Base-by-base conservation (phyloP, 2,113 vertebrate species). In the Montifringilla adamsi region DNA sequence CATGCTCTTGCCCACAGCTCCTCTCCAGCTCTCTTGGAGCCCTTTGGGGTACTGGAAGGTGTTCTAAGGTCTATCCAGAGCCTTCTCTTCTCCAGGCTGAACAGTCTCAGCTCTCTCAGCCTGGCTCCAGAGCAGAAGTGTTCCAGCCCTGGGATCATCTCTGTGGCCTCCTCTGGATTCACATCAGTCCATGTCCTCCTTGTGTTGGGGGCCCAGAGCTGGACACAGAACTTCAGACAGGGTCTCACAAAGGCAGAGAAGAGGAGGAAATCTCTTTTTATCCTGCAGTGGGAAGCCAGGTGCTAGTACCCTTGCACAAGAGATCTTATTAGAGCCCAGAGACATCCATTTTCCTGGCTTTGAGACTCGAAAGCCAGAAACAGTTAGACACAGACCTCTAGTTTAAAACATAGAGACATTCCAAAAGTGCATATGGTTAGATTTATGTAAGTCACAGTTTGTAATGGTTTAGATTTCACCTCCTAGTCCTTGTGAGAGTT, bases 391-490 rank as follows among this genome's bases (percentile, higher is more conserved):
- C 31, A 92, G 83, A 67, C 55, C 72, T 75, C 62, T 30, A 78
- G 49, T 75, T 90, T 86, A 85, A 95, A 91, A 84, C 88, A 41
- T 20, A 33, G 59, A 89, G 60, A 46, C 73, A 64, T 95, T 96
- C 88, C 79, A 84, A 75, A 84, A 90, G 76, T 77, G 31, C 76
- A 76, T 78, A 87, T 92, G 93, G 83, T 93, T 86, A 84, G 83
- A 87, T 95, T 97, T 93, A 95, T 87, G 46, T 75, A 89, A 92
- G 83, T 73, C n/a, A 13, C 56, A 84, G 90, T 91, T 90, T 75
- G 76, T 53, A 84, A 84, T 87, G 80, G 64, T 89, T 96, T 96
- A 93, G 76, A 90, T 95, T 96, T 94, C 94, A 88, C 83, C 79
- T 95, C 52, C 59, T 70, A 60, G 83, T 93, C 76, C 86, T 93